Conservation (phyloP, 2,113 vertebrate genomes). For the Elephantulus edwardii region DNA sequence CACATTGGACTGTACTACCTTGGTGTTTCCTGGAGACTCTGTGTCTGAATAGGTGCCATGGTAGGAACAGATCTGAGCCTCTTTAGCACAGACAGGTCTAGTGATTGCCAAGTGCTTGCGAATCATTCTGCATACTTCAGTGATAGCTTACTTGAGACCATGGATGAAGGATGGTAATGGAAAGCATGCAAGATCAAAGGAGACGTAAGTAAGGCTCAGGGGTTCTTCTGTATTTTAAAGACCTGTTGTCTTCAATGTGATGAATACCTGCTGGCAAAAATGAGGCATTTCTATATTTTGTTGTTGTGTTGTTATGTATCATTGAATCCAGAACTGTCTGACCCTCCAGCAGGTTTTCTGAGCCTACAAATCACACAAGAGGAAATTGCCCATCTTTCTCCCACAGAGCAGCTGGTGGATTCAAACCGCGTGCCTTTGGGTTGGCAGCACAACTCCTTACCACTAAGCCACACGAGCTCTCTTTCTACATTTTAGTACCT, state of each 20-base stretch:
- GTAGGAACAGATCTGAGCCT: background rate
- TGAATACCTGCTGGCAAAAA: background rate
- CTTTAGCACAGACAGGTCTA: background rate
- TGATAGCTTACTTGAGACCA: background rate
- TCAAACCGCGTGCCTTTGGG: no score
- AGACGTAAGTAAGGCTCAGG: background rate
- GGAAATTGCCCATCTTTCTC: no score
- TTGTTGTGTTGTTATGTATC: no score
- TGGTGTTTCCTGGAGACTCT: background rate
- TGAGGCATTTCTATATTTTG: background rate
- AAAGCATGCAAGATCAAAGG: background rate
- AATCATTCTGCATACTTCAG: background rate
- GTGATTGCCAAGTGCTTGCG: background rate
- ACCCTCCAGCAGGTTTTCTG: no score
- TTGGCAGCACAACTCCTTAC: no score
- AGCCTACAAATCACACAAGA: no score
- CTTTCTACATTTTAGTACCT: background rate
- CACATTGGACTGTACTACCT: background rate
- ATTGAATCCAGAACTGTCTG: no score
- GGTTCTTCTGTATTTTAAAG: conserved; percentile 6
- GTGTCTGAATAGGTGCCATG: background rate
- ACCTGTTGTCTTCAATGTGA: background rate
- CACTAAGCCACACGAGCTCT: no score
- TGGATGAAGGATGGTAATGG: background rate
- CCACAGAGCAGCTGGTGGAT: no score